A percentile compares a stretch with the other conserved stretches of the same genome.
Conservation (phyloP, 2,888 invertebrate genomes). For the Eretmocerus hayati region DNA sequence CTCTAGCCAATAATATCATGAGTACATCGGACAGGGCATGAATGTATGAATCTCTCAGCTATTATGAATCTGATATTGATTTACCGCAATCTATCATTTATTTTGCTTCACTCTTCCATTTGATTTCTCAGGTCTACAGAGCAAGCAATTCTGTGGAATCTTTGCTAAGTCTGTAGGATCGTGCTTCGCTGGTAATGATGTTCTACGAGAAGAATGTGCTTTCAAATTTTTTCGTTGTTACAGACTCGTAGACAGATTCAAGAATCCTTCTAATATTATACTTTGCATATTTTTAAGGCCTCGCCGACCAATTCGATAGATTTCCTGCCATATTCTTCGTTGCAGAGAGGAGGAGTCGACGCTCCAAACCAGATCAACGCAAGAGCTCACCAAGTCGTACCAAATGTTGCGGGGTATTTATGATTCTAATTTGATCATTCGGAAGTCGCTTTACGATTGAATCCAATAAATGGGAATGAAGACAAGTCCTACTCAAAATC, state of each 20-base stretch:
- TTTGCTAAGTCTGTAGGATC: too few species aligned
- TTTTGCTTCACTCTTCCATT: conserved; percentile 4
- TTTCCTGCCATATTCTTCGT: conserved; percentile 55
- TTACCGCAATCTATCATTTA: too few species aligned
- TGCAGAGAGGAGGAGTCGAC: conserved; percentile 49
- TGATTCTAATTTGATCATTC: neutral
- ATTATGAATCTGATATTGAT: too few species aligned
- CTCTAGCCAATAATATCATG: too few species aligned
- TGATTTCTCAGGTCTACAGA: conserved; percentile 16
- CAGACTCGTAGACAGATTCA: neutral
- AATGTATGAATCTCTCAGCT: too few species aligned
- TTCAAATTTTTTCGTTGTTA: neutral
- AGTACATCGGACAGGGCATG: too few species aligned
- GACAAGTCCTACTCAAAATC: too few species aligned
- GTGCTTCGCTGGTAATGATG: conserved; percentile 17
- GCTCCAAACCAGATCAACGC: conserved; percentile 55
- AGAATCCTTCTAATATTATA: too few species aligned
- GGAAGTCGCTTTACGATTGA: neutral
- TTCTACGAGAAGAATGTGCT: neutral
- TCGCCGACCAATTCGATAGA: conserved; percentile 52
- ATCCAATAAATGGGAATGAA: too few species aligned
- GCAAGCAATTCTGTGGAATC: conserved; percentile 5
- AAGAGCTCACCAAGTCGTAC: conserved; percentile 45
- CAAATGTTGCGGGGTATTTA: conserved; percentile 44
- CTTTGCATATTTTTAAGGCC: conserved; percentile 33